phyloP scores from a whole-genome alignment of 2,888 invertebrate species.

The Pachydiplax longipennis region DNA sequence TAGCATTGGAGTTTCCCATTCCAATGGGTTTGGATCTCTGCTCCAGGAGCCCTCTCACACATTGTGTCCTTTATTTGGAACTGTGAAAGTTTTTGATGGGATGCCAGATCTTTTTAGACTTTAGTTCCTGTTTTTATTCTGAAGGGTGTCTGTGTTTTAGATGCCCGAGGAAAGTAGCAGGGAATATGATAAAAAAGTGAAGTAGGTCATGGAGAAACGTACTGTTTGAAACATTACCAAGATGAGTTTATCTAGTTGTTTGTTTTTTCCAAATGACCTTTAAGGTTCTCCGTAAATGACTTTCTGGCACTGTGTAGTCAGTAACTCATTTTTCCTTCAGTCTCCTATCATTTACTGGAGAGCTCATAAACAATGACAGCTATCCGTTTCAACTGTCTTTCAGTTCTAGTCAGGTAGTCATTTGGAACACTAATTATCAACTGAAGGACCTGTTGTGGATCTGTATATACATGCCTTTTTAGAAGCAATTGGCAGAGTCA shows the following conservation, averaged over 20 bases:
- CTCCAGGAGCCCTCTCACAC: conserved; percentile 70
- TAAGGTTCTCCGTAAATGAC: not conserved
- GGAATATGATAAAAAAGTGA: not conserved
- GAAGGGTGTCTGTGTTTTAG: not conserved
- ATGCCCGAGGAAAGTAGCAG: not conserved
- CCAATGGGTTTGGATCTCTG: conserved; percentile 55
- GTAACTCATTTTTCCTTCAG: not conserved
- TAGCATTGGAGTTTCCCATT: not conserved
- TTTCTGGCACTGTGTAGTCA: not conserved
- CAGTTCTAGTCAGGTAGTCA: not conserved
- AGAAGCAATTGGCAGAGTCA: not conserved
- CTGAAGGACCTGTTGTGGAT: not conserved
- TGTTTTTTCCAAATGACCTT: not conserved
- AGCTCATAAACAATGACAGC: not conserved
- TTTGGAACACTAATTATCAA: not conserved
- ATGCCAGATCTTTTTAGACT: not conserved
- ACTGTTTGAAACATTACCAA: not conserved
- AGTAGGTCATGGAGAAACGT: not conserved
- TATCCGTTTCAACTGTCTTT: not conserved
- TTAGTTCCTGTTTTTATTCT: not conserved
- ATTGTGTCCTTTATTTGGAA: conserved; percentile 72
- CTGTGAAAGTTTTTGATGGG: not conserved
- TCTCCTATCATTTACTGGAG: not conserved
- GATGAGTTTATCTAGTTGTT: not conserved
- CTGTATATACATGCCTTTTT: not conserved